Conservation (phyloP, 2,113 vertebrate genomes). For the Conger conger region DNA sequence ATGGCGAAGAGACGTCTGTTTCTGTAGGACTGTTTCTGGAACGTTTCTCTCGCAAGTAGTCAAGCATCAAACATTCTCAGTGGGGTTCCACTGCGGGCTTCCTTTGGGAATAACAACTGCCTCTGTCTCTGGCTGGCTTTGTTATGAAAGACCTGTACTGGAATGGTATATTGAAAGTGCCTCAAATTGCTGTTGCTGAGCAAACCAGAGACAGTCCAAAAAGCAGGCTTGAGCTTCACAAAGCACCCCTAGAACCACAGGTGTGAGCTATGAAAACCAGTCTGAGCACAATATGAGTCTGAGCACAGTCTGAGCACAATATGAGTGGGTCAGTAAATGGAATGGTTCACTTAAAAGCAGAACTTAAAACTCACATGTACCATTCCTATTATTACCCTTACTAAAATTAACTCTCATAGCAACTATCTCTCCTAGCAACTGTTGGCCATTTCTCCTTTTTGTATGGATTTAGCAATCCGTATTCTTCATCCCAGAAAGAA, state of each 20-base stretch:
- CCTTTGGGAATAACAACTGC: background rate
- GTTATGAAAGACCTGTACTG: background rate
- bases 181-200: background rate
- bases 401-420: too few species aligned
- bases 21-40: constrained; percentile 17
- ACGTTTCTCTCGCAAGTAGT: background rate
- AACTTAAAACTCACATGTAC: background rate
- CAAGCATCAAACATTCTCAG: background rate
- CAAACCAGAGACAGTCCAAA: background rate
- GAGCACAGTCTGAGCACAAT: background rate
- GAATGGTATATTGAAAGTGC: background rate
- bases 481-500: background rate
- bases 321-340: background rate
- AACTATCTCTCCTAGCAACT: too few species aligned
- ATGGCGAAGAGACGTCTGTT: constrained; percentile 21
- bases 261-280: background rate
- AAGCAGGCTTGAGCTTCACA: background rate
- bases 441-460: background rate
- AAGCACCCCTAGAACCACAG: background rate
- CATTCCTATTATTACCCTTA: background rate
- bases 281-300: background rate
- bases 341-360: background rate
- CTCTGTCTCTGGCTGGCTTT: background rate
- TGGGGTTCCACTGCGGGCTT: background rate
- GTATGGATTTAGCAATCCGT: background rate